phyloP scores from a whole-genome alignment of 2,888 invertebrate species.

The Thelaira solivaga region DNA sequence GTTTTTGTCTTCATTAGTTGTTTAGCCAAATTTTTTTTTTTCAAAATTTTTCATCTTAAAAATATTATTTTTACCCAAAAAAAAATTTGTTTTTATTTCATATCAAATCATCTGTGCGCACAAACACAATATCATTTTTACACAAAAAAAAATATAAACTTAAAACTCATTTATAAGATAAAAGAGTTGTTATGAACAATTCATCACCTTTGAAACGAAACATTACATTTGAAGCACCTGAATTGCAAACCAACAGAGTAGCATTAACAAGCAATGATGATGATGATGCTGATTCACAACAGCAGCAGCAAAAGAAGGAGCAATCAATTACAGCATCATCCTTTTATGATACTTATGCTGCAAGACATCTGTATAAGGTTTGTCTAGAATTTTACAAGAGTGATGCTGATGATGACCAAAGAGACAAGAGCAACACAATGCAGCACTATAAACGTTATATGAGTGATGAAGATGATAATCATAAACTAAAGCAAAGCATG shows the following conservation, averaged over 20 bases:
- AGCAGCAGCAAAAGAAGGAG: neutral
- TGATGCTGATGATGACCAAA: conserved; percentile 38
- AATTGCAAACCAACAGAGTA: conserved; percentile 15
- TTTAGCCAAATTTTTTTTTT: neutral
- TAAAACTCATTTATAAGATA: conserved; percentile 27
- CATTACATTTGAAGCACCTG: conserved; percentile 24
- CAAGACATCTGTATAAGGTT: conserved; percentile 43
- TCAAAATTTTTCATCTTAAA: neutral
- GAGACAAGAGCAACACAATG: neutral
- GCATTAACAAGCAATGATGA: neutral
- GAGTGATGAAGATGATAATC: neutral
- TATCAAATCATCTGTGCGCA: conserved; percentile 39
- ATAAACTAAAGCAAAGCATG: neutral
- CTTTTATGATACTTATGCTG: conserved; percentile 45
- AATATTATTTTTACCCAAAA: neutral
- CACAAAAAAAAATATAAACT: neutral
- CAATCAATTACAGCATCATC: conserved; percentile 45
- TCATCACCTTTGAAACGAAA: conserved; percentile 41
- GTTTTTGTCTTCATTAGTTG: neutral
- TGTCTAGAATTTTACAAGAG: conserved; percentile 44
- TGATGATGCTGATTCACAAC: neutral
- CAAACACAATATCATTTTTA: conserved; percentile 17
- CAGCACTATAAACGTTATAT: conserved; percentile 17
- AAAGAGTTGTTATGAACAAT: conserved; percentile 32
- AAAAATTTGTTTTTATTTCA: conserved; percentile 13